These are phyloP conservation scores for Oscheius myriophilus DNA, from an alignment of 2,888 invertebrate species.

Conservation along the genomic window DNA sequence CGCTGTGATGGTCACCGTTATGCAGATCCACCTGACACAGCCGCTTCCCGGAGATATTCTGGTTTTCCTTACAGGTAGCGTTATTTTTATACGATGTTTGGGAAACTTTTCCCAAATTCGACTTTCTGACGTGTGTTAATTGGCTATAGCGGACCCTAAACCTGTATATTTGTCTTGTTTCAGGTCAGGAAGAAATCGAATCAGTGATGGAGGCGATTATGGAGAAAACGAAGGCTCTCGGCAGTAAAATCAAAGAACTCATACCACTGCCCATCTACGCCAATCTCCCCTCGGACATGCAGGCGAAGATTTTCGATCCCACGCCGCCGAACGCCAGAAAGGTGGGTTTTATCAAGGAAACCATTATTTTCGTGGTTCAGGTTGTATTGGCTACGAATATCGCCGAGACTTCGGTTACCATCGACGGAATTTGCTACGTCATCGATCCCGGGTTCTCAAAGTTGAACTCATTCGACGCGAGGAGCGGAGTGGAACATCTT, in stretches of 20 bases:
- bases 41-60: constrained; percentile 89
- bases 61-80: constrained; percentile 88
- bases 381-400: constrained; percentile 97
- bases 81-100: constrained; percentile 41
- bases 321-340: constrained; percentile 95
- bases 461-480: constrained; percentile 95
- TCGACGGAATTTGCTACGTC: constrained; percentile 97
- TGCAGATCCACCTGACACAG: constrained; percentile 98
- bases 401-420: constrained; percentile 97
- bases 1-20: constrained; percentile 76
- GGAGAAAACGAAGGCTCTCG: constrained; percentile 89
- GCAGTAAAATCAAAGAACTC: constrained; percentile 90
- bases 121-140: not conserved
- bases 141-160: not conserved
- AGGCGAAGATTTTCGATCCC: constrained; percentile 97
- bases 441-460: constrained; percentile 99
- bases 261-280: constrained; percentile 95
- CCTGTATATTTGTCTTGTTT: not conserved
- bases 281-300: constrained; percentile 97
- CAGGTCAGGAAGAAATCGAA: constrained; percentile 69
- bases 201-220: constrained; percentile 73
- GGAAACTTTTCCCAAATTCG: no score
- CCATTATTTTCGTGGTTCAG: constrained; percentile 65
- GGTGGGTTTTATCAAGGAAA: constrained; percentile 70
- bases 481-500: constrained; percentile 97